Conservation (phyloP, 92 coral and sea anemone genomes). For the Parazoanthus swiftii region DNA sequence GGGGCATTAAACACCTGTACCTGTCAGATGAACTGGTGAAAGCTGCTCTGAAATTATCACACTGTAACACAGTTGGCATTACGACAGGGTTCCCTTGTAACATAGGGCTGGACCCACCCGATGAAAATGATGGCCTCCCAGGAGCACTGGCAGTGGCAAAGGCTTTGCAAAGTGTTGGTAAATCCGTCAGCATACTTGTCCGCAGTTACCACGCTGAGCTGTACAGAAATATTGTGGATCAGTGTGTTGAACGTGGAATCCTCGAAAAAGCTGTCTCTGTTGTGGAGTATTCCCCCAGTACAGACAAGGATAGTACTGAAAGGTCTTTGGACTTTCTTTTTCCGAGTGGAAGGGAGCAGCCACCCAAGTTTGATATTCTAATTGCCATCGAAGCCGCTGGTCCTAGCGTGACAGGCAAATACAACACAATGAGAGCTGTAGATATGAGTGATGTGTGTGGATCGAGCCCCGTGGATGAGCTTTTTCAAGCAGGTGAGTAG, state of each 20-base stretch:
- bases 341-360: slow-evolving; percentile 37
- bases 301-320: slow-evolving; percentile 33
- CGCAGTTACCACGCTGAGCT: slow-evolving; percentile 51
- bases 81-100: slow-evolving; percentile 59
- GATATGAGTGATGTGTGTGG: slow-evolving; percentile 45
- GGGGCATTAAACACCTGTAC: slow-evolving; percentile 71
- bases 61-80: slow-evolving; percentile 66
- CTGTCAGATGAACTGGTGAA: slow-evolving; percentile 59
- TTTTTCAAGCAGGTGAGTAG: slow-evolving; percentile 77
- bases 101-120: slow-evolving; percentile 42
- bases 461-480: slow-evolving; percentile 82
- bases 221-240: slow-evolving; percentile 39
- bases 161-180: slow-evolving; percentile 59
- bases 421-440: slow-evolving; percentile 21
- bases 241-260: slow-evolving; percentile 49
- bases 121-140: slow-evolving; percentile 68
- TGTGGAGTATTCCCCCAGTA: slow-evolving; percentile 56
- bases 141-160: slow-evolving; percentile 73
- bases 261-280: slow-evolving; percentile 48
- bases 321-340: slow-evolving; percentile 78
- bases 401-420: slow-evolving; percentile 2
- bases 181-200: slow-evolving; percentile 64
- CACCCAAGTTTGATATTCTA: slow-evolving; percentile 77
- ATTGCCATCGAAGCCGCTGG: slow-evolving; percentile 90
- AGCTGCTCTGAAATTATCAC: slow-evolving; percentile 65